Conservation (phyloP, 2,113 vertebrate species). For the Rattus norvegicus region GRCr8 NC_086023.1:141434001-141434500, state of each 20-base stretch:
- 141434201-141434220: background rate
- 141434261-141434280: background rate
- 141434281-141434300: background rate
- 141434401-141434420: slow-evolving; percentile 29
- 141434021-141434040: background rate
- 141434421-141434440: background rate
- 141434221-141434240: background rate
- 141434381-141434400: slow-evolving; percentile 4
- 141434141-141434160: background rate
- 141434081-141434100: background rate
- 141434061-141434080: background rate
- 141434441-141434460: background rate
- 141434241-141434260: background rate
- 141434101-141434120: background rate
- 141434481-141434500: background rate
- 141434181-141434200: background rate
- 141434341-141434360: background rate
- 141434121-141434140: background rate
- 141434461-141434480: background rate
- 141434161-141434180: background rate
- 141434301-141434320: background rate
- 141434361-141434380: slow-evolving; percentile 8
- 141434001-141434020: background rate
- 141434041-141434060: background rate
- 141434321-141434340: background rate